These are phyloP conservation scores for Hemithea aestivaria DNA, from an alignment of 2,888 invertebrate genomes.

Conservation along the genomic window DNA sequence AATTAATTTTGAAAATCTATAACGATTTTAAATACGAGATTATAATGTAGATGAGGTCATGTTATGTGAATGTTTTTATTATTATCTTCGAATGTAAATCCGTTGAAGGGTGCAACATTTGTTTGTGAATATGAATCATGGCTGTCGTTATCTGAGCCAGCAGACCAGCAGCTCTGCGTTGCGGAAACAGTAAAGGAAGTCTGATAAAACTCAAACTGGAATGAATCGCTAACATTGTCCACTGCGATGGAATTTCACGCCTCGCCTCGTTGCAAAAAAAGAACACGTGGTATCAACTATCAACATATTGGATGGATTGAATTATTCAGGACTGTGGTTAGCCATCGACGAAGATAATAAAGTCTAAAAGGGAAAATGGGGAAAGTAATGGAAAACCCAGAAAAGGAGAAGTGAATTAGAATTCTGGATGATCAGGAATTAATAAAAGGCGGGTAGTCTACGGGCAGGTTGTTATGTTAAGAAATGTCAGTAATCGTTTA, in stretches of 20 bases:
- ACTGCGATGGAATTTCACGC: constrained; percentile 32
- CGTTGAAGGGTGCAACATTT: constrained; percentile 20
- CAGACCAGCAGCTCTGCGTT: constrained; percentile 27
- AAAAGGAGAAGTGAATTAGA: too few relatives aligned
- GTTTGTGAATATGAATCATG: constrained; percentile 31
- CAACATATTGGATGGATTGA: not conserved
- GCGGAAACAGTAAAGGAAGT: constrained; percentile 68
- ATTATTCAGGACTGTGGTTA: too few relatives aligned
- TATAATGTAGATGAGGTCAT: too few relatives aligned
- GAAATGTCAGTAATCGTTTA: not conserved
- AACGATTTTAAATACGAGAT: too few relatives aligned
- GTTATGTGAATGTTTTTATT: too few relatives aligned
- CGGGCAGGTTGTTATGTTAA: too few relatives aligned
- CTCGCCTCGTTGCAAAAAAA: constrained; percentile 12
- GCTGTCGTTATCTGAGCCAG: constrained; percentile 52
- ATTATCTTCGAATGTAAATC: not conserved
- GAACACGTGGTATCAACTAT: constrained; percentile 12
- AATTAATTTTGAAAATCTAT: too few relatives aligned
- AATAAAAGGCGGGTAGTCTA: too few relatives aligned
- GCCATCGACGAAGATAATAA: too few relatives aligned
- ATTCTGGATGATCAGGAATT: too few relatives aligned
- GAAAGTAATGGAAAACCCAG: too few relatives aligned
- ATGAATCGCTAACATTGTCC: constrained; percentile 57
- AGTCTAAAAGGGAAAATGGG: too few relatives aligned
- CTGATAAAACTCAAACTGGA: constrained; percentile 52